These are phyloP conservation scores for Ochropacha duplaris DNA, from an alignment of 2,888 invertebrate species.

Conservation along the genomic window DNA sequence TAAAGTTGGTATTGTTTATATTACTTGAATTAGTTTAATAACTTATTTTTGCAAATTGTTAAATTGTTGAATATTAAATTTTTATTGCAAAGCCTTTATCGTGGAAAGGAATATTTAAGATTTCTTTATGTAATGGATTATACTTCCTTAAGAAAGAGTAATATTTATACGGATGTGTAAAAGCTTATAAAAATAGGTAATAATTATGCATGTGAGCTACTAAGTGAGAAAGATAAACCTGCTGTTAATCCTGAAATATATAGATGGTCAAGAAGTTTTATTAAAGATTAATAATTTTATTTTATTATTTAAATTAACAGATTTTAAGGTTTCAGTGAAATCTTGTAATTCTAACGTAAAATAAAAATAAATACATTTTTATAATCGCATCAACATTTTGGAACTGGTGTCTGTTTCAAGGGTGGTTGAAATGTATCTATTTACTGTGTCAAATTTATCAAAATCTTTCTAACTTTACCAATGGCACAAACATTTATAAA, in stretches of 20 bases:
- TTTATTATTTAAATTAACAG: neutral
- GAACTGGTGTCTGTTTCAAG: neutral
- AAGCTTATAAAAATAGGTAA: constrained; percentile 29
- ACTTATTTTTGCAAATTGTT: constrained; percentile 46
- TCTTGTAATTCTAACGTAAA: neutral
- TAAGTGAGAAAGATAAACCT: constrained; percentile 30
- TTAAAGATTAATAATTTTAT: neutral
- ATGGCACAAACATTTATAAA: neutral
- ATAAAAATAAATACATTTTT: neutral
- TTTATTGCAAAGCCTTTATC: constrained; percentile 24
- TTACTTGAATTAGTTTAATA: constrained; percentile 23
- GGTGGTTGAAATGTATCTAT: neutral
- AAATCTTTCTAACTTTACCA: neutral
- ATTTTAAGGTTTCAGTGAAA: too few species aligned
- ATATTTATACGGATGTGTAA: constrained; percentile 35
- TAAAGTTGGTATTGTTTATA: constrained; percentile 5
- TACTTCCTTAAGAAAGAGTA: constrained; percentile 27
- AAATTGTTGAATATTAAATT: constrained; percentile 43
- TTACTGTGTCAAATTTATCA: neutral
- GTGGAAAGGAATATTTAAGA: constrained; percentile 29
- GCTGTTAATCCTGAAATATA: constrained; percentile 40
- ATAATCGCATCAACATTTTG: neutral
- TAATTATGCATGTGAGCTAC: constrained; percentile 27
- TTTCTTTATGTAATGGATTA: constrained; percentile 24
- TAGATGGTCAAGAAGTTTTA: constrained; percentile 26